Evolutionary conservation across 64 coral and sea anemone species (phyloP), one percentile per base, ranked within the genome.

Genomic region (Stylophora pistillata): DNA sequence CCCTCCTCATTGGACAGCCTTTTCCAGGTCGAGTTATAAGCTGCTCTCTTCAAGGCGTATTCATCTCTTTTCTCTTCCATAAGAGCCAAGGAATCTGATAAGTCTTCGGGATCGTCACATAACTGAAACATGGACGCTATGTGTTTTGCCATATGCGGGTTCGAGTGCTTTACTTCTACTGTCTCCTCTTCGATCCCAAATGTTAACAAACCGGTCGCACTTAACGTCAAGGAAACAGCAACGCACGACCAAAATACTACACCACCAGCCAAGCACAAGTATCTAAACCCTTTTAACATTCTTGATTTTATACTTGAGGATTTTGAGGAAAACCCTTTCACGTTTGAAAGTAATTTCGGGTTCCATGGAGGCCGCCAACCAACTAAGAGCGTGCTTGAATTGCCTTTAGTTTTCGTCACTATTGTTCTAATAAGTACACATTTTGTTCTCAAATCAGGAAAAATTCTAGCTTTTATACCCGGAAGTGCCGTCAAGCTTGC

Each of bases 1-100:
- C 71, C 72, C 29, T 89, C 79, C 21, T 94, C 92, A 10, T 18
- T 55, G 21, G 29, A 71, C 1, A 94, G 78, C 68, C 86, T 89
- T 10, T 53, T 37, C 92, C 86, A 89, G 57, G 78, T 30, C 7
- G 30, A 9, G 13, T 41, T n/a, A 2, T 89, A 26, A 21, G 92
- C 92, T 16, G 26, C 4, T 15, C 12, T 21, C 28, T 91, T 91
- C 18, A 61, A 18, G 4, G 18, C 32, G 21, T 84, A 71, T 64
- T 89, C 78, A 54, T 85, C 71, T 7, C 21, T 61, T 71, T 59
- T 78, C 3, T 55, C 37, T 26, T 88, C 72, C 77, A 18, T 27
- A 27, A 26, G 2, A 25, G n/a, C 28, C 10, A n/a, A 14, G 15
- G 6, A 53, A 27, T 57, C 5, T 26, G 0, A 14, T 15, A 59